A percentile compares a stretch with the other conserved stretches of the same genome.
phyloP scores from a whole-genome alignment of 2,113 vertebrate species.

The Cygnus buccinator region DNA sequence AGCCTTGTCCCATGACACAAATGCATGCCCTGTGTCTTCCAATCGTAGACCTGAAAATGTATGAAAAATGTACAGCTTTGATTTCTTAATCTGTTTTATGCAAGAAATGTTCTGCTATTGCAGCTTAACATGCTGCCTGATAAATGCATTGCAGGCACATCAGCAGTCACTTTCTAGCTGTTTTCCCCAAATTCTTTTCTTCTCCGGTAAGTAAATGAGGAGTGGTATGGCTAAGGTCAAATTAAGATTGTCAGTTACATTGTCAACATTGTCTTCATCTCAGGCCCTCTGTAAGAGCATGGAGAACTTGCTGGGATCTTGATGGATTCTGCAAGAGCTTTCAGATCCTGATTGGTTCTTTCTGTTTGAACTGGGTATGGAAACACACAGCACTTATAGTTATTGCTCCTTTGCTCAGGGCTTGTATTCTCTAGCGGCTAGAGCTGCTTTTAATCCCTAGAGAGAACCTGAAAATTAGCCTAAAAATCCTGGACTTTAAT shows the following conservation, averaged over 20 bases:
- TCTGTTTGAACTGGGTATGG: background rate
- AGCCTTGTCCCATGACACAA: constrained; percentile 22
- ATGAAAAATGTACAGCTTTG: constrained; percentile 2
- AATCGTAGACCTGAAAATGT: constrained; percentile 36
- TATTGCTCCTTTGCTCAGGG: background rate
- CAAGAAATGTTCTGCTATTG: background rate
- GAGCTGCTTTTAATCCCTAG: background rate
- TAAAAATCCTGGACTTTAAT: background rate
- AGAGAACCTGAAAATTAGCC: background rate
- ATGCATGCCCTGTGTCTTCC: constrained; percentile 19
- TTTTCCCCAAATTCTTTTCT: background rate
- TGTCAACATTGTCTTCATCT: background rate
- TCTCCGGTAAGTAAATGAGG: background rate
- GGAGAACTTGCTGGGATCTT: background rate
- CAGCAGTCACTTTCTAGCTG: background rate
- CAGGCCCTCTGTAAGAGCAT: background rate
- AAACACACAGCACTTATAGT: background rate
- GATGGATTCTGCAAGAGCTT: background rate
- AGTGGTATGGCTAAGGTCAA: background rate
- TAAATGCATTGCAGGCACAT: background rate
- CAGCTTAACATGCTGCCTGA: background rate
- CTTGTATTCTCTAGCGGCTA: background rate
- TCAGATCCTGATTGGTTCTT: no score
- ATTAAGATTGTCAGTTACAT: background rate
- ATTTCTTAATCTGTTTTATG: constrained; percentile 46